Percentiles rank a stretch among this genome's conserved stretches.
Conservation (phyloP, 2,797 vertebrate species). For the Pangasius larnaudii region DNA sequence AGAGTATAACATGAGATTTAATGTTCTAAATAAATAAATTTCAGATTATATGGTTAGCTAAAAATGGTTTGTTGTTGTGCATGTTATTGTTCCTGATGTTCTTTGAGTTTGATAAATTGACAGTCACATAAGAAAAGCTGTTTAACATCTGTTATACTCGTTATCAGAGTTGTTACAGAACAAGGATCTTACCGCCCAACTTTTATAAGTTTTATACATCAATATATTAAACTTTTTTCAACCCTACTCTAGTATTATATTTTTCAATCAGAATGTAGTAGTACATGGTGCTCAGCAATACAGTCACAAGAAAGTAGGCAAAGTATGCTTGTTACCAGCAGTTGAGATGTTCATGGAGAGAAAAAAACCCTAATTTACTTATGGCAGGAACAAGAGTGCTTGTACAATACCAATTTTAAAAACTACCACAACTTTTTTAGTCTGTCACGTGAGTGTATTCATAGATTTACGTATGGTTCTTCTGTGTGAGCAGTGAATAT, state of each 20-base stretch:
- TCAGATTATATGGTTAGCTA: not conserved
- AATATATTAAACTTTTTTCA: not conserved
- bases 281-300: not conserved
- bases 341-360: not conserved
- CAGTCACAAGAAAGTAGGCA: not conserved
- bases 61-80: not conserved
- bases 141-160: not conserved
- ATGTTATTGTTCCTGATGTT: not conserved
- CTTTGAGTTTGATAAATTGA: not conserved
- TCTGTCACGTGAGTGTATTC: not conserved
- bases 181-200: not conserved
- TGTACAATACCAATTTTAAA: not conserved
- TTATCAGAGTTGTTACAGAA: not conserved
- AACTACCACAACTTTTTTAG: not conserved
- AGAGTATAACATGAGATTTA: not conserved
- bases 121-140: not conserved
- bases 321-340: not conserved
- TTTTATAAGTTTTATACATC: not conserved
- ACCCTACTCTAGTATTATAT: not conserved
- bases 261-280: not conserved
- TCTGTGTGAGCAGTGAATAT: not conserved
- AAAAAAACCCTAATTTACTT: not conserved
- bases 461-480: not conserved
- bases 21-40: not conserved
- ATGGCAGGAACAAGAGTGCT: not conserved